phyloP scores from a whole-genome alignment of 35 echinoderm and acorn worm species.

The Ophioderma brevispina region DNA sequence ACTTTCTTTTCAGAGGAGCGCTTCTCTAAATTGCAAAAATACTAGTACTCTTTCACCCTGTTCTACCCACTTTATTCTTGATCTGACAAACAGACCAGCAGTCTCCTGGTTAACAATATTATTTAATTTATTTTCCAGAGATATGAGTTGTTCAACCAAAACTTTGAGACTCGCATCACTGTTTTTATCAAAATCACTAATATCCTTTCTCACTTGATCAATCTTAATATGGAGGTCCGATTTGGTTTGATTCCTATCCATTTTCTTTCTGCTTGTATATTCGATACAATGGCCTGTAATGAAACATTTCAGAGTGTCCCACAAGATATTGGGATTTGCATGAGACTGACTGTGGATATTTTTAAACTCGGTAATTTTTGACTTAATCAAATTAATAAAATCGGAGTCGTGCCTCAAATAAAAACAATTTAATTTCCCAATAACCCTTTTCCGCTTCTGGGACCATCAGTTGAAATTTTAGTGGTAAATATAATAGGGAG shows the following conservation, averaged over 20 bases:
- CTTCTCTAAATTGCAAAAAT: constrained; percentile 38
- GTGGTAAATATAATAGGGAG: too few relatives aligned
- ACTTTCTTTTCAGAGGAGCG: not conserved
- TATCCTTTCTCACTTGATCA: not conserved
- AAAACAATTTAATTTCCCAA: too few relatives aligned
- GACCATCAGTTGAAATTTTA: too few relatives aligned
- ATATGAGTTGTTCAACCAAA: not conserved
- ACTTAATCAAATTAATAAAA: not conserved
- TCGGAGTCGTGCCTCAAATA: not conserved
- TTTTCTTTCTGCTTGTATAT: constrained; percentile 10
- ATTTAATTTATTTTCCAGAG: constrained; percentile 7
- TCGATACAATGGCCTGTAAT: not conserved
- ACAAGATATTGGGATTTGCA: not conserved
- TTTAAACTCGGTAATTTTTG: constrained; percentile 18
- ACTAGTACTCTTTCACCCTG: constrained; percentile 2
- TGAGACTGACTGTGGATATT: not conserved
- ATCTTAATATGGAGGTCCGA: not conserved
- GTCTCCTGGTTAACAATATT: constrained; percentile 11
- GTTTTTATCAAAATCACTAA: not conserved
- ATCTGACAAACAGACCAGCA: constrained; percentile 18
- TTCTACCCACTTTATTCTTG: constrained; percentile 21
- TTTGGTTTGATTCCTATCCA: not conserved
- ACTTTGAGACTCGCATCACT: not conserved
- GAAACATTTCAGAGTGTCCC: not conserved
- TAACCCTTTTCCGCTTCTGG: too few relatives aligned